Evolutionary conservation across 2,113 vertebrate species (phyloP).

Genomic region (Hemibagrus wyckioides): DNA sequence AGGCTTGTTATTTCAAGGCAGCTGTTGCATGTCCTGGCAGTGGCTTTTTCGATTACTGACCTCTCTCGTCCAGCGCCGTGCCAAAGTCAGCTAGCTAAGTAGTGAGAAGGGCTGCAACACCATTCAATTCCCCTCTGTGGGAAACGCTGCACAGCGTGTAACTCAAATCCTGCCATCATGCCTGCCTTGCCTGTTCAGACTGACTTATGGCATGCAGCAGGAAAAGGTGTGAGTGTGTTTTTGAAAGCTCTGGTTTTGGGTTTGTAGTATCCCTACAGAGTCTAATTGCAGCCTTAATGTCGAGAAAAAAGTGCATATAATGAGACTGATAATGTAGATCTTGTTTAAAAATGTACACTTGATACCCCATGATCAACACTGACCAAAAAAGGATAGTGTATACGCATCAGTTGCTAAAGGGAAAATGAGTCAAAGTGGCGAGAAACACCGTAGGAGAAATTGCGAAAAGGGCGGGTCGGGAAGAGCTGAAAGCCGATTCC

Average conservation of each 20-base stretch:
- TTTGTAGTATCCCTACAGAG: not conserved
- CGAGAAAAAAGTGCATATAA: not conserved
- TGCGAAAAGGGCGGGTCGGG: constrained; percentile 63
- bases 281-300: not conserved
- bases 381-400: constrained; percentile 72
- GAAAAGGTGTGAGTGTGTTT: not conserved
- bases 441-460: constrained; percentile 60
- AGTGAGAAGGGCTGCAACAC: constrained; percentile 66
- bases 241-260: not conserved
- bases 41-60: constrained; percentile 57
- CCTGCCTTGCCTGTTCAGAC: constrained; percentile 20
- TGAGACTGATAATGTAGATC: constrained; percentile 32
- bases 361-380: constrained; percentile 71
- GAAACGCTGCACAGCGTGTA: constrained; percentile 65
- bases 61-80: constrained; percentile 56
- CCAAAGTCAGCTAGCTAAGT: constrained; percentile 69
- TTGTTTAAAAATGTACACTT: constrained; percentile 61
- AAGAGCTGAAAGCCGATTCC: constrained; percentile 66
- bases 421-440: not conserved
- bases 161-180: constrained; percentile 53
- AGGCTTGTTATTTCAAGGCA: constrained; percentile 57
- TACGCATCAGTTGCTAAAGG: constrained; percentile 67
- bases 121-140: constrained; percentile 65
- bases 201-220: constrained; percentile 19
- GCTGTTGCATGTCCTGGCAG: constrained; percentile 60